phyloP scores from a whole-genome alignment of 2,113 vertebrate species.

The Neotoma lepida region DNA sequence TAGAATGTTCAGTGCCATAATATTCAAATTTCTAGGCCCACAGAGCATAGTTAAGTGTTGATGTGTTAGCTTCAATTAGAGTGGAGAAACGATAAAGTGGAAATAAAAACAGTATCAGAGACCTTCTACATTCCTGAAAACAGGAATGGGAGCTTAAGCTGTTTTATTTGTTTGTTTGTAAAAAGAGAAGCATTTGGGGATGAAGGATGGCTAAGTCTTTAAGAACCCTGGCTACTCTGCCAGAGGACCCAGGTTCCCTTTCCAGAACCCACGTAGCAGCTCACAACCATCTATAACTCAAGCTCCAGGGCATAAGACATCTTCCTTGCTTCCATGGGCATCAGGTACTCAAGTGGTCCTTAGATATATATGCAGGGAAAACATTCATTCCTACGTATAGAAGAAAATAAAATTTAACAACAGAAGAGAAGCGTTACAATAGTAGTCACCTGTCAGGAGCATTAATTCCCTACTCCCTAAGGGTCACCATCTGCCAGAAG shows the following conservation, averaged over 20 bases:
- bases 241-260: neutral
- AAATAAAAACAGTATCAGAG: neutral
- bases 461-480: conserved; percentile 50
- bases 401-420: neutral
- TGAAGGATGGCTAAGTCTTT: neutral
- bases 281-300: neutral
- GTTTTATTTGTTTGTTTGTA: neutral
- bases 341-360: neutral
- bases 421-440: neutral
- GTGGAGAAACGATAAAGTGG: neutral
- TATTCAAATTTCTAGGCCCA: neutral
- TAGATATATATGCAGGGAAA: neutral
- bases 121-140: conserved; percentile 32
- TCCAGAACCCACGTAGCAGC: neutral
- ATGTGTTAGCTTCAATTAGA: neutral
- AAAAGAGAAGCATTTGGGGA: neutral
- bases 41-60: neutral
- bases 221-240: neutral
- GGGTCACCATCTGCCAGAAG: conserved; percentile 29
- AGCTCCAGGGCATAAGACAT: neutral
- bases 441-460: conserved; percentile 15
- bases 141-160: neutral
- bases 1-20: neutral
- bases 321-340: neutral
- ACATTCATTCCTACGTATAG: neutral